A percentile compares a stretch with the other conserved stretches of the same genome.
Evolutionary conservation across 2,888 invertebrate species (phyloP).

Genomic region (Drosophila sordidula): DNA sequence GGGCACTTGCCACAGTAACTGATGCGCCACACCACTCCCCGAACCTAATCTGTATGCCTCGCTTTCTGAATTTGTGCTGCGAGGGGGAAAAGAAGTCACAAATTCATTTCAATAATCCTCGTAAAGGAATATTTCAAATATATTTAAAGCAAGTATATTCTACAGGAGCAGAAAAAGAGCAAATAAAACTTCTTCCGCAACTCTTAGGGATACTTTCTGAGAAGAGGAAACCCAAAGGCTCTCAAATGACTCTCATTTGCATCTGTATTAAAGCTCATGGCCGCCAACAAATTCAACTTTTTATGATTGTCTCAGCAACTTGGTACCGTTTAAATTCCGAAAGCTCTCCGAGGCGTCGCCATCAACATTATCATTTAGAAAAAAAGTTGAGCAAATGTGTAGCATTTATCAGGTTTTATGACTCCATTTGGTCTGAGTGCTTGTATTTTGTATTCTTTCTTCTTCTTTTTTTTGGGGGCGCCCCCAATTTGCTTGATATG

Average conservation of each 20-base stretch:
- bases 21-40: background rate
- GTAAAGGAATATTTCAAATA: background rate
- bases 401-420: conserved; percentile 75
- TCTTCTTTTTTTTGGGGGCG: conserved; percentile 29
- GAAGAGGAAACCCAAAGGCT: background rate
- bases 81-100: too few species aligned
- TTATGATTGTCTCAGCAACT: conserved; percentile 46
- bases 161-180: background rate
- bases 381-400: conserved; percentile 54
- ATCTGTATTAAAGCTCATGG: background rate
- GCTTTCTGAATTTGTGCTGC: background rate
- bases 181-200: background rate
- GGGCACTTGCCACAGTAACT: background rate
- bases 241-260: conserved; percentile 4
- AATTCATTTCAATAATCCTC: background rate
- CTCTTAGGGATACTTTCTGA: background rate
- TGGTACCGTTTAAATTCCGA: conserved; percentile 37
- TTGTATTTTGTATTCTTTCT: conserved; percentile 10
- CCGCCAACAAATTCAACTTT: conserved; percentile 35
- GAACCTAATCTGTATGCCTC: background rate
- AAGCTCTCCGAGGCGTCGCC: conserved; percentile 30
- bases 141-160: background rate
- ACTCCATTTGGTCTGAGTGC: conserved; percentile 59
- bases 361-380: conserved; percentile 49
- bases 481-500: conserved; percentile 67